phyloP scores from a whole-genome alignment of 2,113 vertebrate species.

The Stigmatopora argus region DNA sequence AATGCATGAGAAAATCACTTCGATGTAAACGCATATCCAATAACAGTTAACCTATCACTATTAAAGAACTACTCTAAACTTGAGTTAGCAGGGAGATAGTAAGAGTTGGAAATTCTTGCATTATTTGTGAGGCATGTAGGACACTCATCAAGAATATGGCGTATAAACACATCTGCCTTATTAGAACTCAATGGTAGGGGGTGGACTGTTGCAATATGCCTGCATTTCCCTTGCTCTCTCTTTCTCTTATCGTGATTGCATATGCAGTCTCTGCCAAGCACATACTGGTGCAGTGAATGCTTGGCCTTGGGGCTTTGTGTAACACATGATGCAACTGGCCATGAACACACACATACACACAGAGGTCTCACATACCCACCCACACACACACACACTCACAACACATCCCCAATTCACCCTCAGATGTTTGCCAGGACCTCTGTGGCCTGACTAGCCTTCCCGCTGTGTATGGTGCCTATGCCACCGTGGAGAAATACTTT shows the following conservation, averaged over 20 bases:
- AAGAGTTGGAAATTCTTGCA: slow-evolving; percentile 14
- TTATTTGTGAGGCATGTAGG: slow-evolving; percentile 15
- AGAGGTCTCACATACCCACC: slow-evolving; percentile 7
- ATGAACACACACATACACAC: slow-evolving; percentile 19
- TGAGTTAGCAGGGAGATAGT: slow-evolving; percentile 44
- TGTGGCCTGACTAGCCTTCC: slow-evolving; percentile 40
- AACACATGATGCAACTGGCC: slow-evolving; percentile 40
- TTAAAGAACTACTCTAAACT: slow-evolving; percentile 65
- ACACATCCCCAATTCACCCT: slow-evolving; percentile 29
- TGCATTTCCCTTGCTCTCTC: slow-evolving; percentile 20
- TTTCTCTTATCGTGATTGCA: slow-evolving; percentile 37
- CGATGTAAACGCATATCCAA: slow-evolving; percentile 65
- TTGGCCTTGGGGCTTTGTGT: slow-evolving; percentile 56
- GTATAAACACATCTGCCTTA: slow-evolving; percentile 58
- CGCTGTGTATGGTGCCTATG: slow-evolving; percentile 49
- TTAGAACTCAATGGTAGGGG: slow-evolving; percentile 31
- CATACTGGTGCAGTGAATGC: slow-evolving; percentile 55
- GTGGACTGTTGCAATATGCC: slow-evolving; percentile 45
- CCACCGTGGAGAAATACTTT: slow-evolving; percentile 26
- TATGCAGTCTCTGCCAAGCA: slow-evolving; percentile 47
- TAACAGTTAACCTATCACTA: slow-evolving; percentile 70
- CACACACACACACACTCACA: slow-evolving; percentile 9
- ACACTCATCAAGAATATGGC: slow-evolving; percentile 62
- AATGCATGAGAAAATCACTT: slow-evolving; percentile 40
- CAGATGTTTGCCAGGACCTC: slow-evolving; percentile 46